Evolutionary conservation across 2,888 invertebrate species (phyloP).

Genomic region (Idaea biselata): DNA sequence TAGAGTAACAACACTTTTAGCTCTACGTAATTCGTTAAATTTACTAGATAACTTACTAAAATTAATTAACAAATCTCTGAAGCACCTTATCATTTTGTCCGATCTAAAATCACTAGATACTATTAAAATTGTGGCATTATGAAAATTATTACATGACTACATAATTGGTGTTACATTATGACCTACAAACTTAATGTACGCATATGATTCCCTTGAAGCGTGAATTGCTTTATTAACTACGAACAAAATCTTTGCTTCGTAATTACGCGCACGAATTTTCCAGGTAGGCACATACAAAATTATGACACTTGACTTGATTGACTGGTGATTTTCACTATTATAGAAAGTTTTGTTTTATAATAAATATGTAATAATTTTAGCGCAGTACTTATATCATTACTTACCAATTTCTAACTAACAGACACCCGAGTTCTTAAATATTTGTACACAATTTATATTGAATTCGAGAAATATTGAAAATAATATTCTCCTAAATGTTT

Average conservation of each 20-base stretch:
- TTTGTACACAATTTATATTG: no score
- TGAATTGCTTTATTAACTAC: slow-evolving; percentile 50
- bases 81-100: slow-evolving; percentile 34
- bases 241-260: slow-evolving; percentile 36
- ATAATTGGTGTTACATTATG: slow-evolving; percentile 65
- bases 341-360: slow-evolving; percentile 30
- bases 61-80: slow-evolving; percentile 14
- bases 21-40: slow-evolving; percentile 6
- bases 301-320: slow-evolving; percentile 12
- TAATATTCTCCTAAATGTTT: no score
- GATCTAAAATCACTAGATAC: slow-evolving; percentile 46
- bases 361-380: no score
- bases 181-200: slow-evolving; percentile 51
- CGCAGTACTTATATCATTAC: no score
- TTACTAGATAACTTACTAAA: slow-evolving; percentile 5
- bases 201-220: slow-evolving; percentile 52
- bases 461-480: no score
- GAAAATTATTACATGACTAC: slow-evolving; percentile 56
- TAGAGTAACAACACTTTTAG: background rate
- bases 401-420: no score
- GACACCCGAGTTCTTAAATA: no score
- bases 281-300: slow-evolving; percentile 6
- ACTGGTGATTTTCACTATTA: slow-evolving; percentile 23
- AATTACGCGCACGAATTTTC: slow-evolving; percentile 32
- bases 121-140: slow-evolving; percentile 58